Evolutionary conservation across 2,797 vertebrate genomes (phyloP).

Genomic region (Agapornis canus): DNA sequence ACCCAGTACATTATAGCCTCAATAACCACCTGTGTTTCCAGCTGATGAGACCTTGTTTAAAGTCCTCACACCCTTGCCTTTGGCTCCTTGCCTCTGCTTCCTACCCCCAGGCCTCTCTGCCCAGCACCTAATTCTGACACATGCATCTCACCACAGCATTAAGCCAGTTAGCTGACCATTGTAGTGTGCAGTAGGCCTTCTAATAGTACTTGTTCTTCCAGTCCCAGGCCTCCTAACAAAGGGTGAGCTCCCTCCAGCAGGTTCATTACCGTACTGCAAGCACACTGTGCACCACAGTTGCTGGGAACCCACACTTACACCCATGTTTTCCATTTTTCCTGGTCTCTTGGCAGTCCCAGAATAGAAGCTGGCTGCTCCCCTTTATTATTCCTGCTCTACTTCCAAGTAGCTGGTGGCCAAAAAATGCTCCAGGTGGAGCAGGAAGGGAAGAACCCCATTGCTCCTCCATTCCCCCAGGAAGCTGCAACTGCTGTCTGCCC

Average conservation of each 20-base stretch:
- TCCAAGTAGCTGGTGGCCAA: not conserved
- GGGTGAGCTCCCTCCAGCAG: conserved; percentile 52
- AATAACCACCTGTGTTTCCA: not conserved
- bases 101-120: not conserved
- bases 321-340: not conserved
- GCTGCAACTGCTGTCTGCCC: not conserved
- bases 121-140: not conserved
- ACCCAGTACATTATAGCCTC: not conserved
- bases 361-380: not conserved
- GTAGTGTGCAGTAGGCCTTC: not conserved
- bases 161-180: not conserved
- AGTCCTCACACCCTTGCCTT: not conserved
- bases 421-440: not conserved
- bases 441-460: not conserved
- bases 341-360: not conserved
- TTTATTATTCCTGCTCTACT: not conserved
- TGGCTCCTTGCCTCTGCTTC: not conserved
- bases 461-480: not conserved
- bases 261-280: not conserved
- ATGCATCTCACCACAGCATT: not conserved
- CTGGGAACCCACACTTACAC: not conserved
- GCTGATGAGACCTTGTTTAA: not conserved
- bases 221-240: not conserved
- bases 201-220: not conserved
- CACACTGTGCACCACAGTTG: not conserved